These are phyloP conservation scores for Chascanopsetta lugubris DNA, from an alignment of 2,113 vertebrate species.

Conservation along the genomic window DNA sequence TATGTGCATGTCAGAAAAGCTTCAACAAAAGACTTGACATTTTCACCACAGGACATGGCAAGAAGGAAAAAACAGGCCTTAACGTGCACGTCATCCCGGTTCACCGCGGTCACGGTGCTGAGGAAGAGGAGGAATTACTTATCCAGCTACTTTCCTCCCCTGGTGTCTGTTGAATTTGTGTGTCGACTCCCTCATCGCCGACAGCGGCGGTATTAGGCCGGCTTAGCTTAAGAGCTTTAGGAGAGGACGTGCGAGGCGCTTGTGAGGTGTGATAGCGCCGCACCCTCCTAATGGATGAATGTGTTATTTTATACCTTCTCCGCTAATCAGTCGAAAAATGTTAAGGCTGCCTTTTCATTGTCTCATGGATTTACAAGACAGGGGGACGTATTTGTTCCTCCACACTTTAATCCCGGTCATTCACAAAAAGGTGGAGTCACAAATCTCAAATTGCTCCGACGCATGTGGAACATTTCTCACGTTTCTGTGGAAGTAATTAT, in stretches of 20 bases:
- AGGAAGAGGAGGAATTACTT: conserved; percentile 24
- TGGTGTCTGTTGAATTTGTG: conserved; percentile 35
- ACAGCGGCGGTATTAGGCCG: conserved; percentile 38
- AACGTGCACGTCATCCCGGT: conserved; percentile 6
- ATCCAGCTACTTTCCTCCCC: conserved; percentile 34
- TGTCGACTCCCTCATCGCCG: conserved; percentile 30
- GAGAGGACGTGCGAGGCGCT: conserved; percentile 30
- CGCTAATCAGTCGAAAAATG: background rate
- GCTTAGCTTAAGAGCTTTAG: conserved; percentile 48
- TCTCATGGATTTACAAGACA: background rate
- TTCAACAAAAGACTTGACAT: conserved; percentile 59
- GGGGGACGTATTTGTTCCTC: conserved; percentile 1
- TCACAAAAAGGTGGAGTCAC: background rate
- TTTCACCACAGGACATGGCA: conserved; percentile 42
- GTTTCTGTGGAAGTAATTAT: background rate
- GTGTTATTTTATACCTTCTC: conserved; percentile 4
- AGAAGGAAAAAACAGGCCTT: conserved; percentile 35
- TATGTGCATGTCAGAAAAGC: conserved; percentile 40
- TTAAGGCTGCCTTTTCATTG: conserved; percentile 5
- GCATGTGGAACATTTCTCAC: background rate
- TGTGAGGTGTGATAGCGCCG: conserved; percentile 28
- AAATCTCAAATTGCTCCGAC: background rate
- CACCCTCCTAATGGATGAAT: conserved; percentile 21
- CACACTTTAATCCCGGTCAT: background rate
- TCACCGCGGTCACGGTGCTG: conserved; percentile 22